These are phyloP conservation scores for Watsonalla cultraria DNA, from an alignment of 2,888 invertebrate species.

Conservation along the genomic window DNA sequence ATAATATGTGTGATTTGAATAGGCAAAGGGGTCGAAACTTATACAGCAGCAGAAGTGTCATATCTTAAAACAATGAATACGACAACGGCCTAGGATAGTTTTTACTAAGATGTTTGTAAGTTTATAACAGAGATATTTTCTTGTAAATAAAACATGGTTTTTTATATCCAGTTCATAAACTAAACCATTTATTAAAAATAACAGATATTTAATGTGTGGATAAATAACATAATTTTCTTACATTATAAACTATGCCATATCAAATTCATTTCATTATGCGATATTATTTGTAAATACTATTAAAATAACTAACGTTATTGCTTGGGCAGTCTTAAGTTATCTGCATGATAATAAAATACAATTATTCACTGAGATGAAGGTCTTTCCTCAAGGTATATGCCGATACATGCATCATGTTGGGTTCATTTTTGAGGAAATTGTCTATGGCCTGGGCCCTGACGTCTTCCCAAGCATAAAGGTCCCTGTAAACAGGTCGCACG, in stretches of 20 bases:
- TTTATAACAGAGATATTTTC: too few relatives aligned
- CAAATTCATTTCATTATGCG: not conserved
- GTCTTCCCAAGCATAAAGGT: slow-evolving; percentile 88
- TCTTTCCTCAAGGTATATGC: slow-evolving; percentile 87
- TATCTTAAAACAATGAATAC: too few relatives aligned
- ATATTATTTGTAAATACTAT: not conserved
- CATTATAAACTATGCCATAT: not conserved
- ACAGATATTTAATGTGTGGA: not conserved
- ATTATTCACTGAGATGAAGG: slow-evolving; percentile 74
- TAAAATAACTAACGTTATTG: not conserved
- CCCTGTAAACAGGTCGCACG: slow-evolving; percentile 91
- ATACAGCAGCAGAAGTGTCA: not conserved
- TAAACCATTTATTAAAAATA: not conserved
- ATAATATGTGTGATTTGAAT: too few relatives aligned
- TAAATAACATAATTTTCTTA: slow-evolving; percentile 1
- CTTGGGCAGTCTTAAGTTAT: not conserved
- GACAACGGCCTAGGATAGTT: too few relatives aligned
- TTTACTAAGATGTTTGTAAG: too few relatives aligned
- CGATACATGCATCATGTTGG: slow-evolving; percentile 91
- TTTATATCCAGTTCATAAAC: not conserved
- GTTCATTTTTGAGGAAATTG: slow-evolving; percentile 83
- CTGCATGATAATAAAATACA: not conserved
- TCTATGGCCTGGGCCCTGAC: slow-evolving; percentile 82
- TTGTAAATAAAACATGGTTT: not conserved
- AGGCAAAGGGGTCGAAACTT: too few relatives aligned